Evolutionary conservation across 2,797 vertebrate species (phyloP).

Genomic region (Ptychadena robeensis): DNA sequence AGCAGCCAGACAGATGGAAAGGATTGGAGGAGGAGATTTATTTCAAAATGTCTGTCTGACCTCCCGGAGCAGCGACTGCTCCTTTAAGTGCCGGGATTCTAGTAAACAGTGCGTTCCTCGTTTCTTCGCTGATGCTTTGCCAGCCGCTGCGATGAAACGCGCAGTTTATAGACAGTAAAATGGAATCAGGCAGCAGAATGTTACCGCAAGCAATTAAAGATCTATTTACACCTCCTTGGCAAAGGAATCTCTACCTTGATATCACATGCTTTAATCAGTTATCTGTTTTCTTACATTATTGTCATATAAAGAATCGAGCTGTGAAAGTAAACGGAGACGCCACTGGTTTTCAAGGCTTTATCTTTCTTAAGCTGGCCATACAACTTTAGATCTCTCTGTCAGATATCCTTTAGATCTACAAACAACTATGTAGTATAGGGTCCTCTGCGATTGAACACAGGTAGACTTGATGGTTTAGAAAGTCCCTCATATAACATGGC

Average conservation of each 20-base stretch:
- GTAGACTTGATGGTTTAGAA: too few relatives aligned
- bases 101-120: constrained; percentile 36
- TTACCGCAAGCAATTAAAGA: constrained; percentile 44
- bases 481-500: too few relatives aligned
- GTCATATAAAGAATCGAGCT: background rate
- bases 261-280: background rate
- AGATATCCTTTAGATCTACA: too few relatives aligned
- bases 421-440: too few relatives aligned
- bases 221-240: constrained; percentile 15
- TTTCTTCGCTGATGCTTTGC: constrained; percentile 41
- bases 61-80: constrained; percentile 37
- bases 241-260: background rate
- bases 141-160: constrained; percentile 42
- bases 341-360: too few relatives aligned
- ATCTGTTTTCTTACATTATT: background rate
- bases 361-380: too few relatives aligned
- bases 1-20: constrained; percentile 53
- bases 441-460: too few relatives aligned
- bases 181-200: constrained; percentile 20
- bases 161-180: constrained; percentile 46
- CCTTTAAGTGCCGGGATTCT: constrained; percentile 47
- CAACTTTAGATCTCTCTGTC: too few relatives aligned
- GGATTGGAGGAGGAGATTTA: constrained; percentile 27
- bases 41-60: constrained; percentile 47
- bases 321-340: background rate